Conservation (phyloP, 1,140 invertebrate genomes). For the Eciton burchellii region DNA sequence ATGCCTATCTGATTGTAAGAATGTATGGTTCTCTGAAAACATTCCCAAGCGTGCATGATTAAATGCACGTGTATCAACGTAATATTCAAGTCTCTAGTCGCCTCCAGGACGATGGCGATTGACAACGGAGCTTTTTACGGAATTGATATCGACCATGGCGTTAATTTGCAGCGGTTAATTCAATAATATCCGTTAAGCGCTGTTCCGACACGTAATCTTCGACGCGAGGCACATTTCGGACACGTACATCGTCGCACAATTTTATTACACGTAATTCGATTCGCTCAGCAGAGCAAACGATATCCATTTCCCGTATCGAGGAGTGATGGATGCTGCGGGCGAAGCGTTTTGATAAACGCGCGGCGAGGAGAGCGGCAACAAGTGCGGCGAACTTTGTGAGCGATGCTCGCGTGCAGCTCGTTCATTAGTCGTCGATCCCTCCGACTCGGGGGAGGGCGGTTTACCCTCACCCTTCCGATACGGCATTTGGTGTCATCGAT, state of each 20-base stretch:
- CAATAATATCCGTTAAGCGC: background rate
- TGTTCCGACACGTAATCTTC: background rate
- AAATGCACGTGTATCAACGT: too few species aligned
- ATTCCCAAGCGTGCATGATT: background rate
- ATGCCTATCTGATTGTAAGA: background rate
- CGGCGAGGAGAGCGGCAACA: background rate
- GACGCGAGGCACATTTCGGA: too few species aligned
- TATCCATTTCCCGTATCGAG: too few species aligned
- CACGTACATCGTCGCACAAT: too few species aligned
- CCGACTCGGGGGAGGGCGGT: background rate
- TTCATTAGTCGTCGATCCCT: background rate
- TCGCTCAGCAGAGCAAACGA: too few species aligned
- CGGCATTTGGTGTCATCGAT: background rate
- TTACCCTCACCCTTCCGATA: background rate
- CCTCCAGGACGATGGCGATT: too few species aligned
- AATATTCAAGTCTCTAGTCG: background rate
- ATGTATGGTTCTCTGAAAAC: slow-evolving; percentile 17
- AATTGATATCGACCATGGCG: slow-evolving; percentile 4
- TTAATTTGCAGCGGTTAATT: background rate
- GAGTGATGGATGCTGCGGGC: too few species aligned
- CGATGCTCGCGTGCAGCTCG: background rate
- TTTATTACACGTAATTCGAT: too few species aligned
- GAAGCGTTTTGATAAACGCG: background rate
- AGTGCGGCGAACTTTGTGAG: background rate
- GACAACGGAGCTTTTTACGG: slow-evolving; percentile 3